phyloP scores from a whole-genome alignment of 2,797 vertebrate genomes.

The Monodelphis domestica region DNA sequence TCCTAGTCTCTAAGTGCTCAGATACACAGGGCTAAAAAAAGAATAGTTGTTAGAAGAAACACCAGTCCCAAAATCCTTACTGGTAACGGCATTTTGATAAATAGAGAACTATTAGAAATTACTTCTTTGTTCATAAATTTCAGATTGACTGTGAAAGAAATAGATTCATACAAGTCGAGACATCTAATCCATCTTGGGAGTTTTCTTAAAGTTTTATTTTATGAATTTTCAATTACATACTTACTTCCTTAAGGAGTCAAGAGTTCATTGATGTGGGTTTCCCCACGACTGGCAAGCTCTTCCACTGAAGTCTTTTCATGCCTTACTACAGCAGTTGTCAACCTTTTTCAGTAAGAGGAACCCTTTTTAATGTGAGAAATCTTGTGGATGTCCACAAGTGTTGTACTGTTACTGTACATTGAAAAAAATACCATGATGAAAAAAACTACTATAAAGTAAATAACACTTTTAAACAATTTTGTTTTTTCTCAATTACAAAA shows the following conservation, averaged over 20 bases:
- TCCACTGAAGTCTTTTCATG: neutral
- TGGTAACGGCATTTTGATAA: neutral
- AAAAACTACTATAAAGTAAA: neutral
- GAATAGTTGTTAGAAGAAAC: conserved; percentile 11
- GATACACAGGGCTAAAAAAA: conserved; percentile 45
- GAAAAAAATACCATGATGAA: neutral
- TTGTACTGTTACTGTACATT: neutral
- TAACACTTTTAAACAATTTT: neutral
- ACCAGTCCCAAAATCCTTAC: neutral
- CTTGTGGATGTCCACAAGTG: neutral
- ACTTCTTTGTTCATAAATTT: neutral
- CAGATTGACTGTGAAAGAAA: neutral
- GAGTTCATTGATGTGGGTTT: neutral
- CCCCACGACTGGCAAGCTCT: neutral
- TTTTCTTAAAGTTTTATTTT: neutral
- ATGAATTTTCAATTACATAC: neutral
- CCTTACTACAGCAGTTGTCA: neutral
- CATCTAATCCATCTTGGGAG: neutral
- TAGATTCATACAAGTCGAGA: neutral
- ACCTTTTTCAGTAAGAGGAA: neutral
- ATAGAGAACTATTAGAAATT: neutral
- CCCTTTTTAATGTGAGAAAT: neutral
- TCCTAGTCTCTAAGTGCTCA: neutral
- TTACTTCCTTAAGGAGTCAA: neutral
- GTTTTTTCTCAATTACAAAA: neutral